Evolutionary conservation across 2,113 vertebrate species (phyloP).

Genomic region (Tautogolabrus adspersus): DNA sequence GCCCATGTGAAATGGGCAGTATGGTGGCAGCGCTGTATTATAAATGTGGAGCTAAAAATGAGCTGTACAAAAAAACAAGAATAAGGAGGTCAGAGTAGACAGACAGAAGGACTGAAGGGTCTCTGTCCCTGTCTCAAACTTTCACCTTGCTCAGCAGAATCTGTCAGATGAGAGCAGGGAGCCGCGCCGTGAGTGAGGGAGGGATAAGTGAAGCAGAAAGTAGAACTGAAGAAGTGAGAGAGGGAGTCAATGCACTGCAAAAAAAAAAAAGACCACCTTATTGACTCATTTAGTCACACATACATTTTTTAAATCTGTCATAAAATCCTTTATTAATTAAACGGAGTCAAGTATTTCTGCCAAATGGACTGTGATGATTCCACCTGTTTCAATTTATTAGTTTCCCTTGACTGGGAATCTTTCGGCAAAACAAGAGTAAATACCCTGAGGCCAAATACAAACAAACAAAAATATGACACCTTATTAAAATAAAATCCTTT

Average conservation of each 20-base stretch:
- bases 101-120: conserved; percentile 36
- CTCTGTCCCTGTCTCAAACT: conserved; percentile 55
- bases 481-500: conserved; percentile 1
- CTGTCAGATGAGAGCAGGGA: conserved; percentile 56
- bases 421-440: conserved; percentile 32
- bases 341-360: conserved; percentile 15
- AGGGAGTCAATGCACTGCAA: conserved; percentile 11
- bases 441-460: conserved; percentile 9
- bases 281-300: conserved; percentile 41
- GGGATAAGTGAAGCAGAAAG: conserved; percentile 64
- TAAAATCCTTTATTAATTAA: conserved; percentile 59
- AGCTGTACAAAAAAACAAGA: background rate
- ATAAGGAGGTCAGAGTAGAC: conserved; percentile 25
- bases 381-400: conserved; percentile 18
- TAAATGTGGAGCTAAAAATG: background rate
- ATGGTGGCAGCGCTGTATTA: background rate
- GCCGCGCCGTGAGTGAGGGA: conserved; percentile 29
- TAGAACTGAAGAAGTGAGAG: conserved; percentile 30
- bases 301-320: conserved; percentile 38
- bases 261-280: conserved; percentile 41
- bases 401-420: conserved; percentile 6
- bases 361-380: conserved; percentile 50
- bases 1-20: background rate
- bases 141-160: conserved; percentile 63
- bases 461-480: background rate